Evolutionary conservation across 2,113 vertebrate genomes (phyloP), one percentile per base, ranked within the genome.

Genomic region (Aptenodytes patagonicus): DNA sequence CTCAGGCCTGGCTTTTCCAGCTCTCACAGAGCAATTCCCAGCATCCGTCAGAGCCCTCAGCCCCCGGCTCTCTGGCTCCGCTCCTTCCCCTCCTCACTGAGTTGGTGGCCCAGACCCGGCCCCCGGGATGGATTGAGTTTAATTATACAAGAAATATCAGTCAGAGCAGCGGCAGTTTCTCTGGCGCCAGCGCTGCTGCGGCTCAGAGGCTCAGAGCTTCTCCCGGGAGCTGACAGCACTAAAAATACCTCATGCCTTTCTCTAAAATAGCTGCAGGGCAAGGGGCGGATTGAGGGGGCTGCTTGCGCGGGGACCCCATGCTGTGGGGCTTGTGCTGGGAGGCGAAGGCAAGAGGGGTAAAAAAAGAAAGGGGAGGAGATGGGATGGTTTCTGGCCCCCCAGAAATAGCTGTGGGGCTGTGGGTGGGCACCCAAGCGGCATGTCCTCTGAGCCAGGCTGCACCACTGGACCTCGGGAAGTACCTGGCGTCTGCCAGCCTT

Each of bases 71-170:
- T 88, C 91, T 92, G 91, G 86, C 95, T 95, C 90, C 1, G 1
- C 89, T 95, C 81, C 73, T 96, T 95, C 83, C 83, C 73, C 49
- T 97, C 80, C 89, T 95, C 1, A 25, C 93, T 66, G 94, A 93
- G 94, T 77, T 93, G 85, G 90, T 95, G 91, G 95, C 95, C 95
- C 96, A 96, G 93, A 77, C 95, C 75, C 60, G 36, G 87, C 92
- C 87, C 90, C 92, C 47, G 47, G 95, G 58, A 94, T 82, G 95
- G 95, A 96, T 91, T 94, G 95, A 96, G 86, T 96, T 95, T 97
- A 97, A 97, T 97, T 96, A 97, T 92, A 97, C 81, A 92, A 95
- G 95, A 95, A 97, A 91, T 95, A 93, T 93, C 96, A 96, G 95
- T 93, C 95, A 95, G 88, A 96, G 95, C 93, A 87, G 94, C 66